Base-by-base conservation (phyloP, 2,113 vertebrate genomes). In the Corythoichthys intestinalis region DNA sequence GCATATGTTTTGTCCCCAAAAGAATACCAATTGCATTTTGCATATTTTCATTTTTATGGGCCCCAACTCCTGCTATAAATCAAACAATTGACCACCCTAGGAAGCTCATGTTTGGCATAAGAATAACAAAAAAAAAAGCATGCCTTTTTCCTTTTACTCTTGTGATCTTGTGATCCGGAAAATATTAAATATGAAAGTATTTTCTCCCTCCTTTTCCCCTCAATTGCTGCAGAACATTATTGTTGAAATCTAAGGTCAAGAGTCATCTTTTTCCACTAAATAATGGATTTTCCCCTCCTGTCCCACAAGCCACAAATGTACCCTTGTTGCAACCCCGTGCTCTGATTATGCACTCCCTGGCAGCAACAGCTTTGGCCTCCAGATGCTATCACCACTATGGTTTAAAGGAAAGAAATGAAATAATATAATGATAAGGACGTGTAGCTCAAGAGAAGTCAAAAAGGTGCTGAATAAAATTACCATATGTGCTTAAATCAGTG, bases 391-490 rank as follows among this genome's bases (percentile, higher is more conserved):
- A 77, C 66, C 47, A 28, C 20, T 73, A 61, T 75, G 76, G 78
- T 83, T 87, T 57, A 62, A 69, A 63, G 71, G 71, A 81, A 84
- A 80, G 72, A 70, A 75, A 77, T 65, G 59, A 73, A 74, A 79
- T 75, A 78, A 86, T 88, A 80, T 85, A 88, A 87, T 89, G 88
- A 87, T 85, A 85, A 82, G 71, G 72, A 72, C 78, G 66, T 76
- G 73, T 76, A 73, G 73, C 60, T 34, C n/a, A 68, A 70, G 63
- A 72, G 70, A 79, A 76, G 78, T 78, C 74, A 80, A 70, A 79
- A 85, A 87, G 77, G 81, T 86, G 81, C 62, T 47, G 86, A 83
- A 83, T 78, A 78, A 83, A 73, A 86, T 86, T 74, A 83, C 67
- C 74, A 83, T 75, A 80, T 86, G 76, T 84, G 68, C 39, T 34